Conservation (phyloP, 2,797 vertebrate genomes). For the Sebastolobus altivelis region DNA sequence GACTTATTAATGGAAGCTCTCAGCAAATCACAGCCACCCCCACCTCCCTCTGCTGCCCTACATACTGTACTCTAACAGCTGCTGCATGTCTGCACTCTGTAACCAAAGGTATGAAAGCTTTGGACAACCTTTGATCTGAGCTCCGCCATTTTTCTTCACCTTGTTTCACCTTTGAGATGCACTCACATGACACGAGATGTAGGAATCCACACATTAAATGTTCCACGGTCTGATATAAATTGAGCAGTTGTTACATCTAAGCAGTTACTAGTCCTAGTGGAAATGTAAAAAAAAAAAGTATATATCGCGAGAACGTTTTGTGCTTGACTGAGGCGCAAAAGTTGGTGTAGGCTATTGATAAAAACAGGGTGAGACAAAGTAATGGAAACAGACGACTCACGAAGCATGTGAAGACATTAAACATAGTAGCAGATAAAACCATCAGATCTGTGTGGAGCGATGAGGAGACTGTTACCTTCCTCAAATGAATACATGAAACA, state of each 20-base stretch:
- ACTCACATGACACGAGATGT: conserved; percentile 2
- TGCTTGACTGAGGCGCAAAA: neutral
- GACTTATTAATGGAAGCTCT: conserved; percentile 26
- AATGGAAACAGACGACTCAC: neutral
- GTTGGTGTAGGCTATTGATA: neutral
- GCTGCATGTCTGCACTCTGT: conserved; percentile 36
- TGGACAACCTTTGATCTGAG: conserved; percentile 52
- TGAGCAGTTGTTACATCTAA: neutral
- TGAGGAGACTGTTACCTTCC: too few relatives aligned
- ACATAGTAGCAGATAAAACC: too few relatives aligned
- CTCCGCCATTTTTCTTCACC: conserved; percentile 21
- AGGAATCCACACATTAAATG: neutral
- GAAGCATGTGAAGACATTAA: neutral
- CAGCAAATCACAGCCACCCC: neutral
- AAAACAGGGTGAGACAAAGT: neutral
- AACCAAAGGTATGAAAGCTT: conserved; percentile 23
- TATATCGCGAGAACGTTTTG: too few relatives aligned
- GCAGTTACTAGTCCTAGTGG: neutral
- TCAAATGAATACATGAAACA: neutral
- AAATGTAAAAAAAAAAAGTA: neutral
- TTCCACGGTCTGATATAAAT: neutral
- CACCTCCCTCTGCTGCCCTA: conserved; percentile 33
- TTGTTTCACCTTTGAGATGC: conserved; percentile 17
- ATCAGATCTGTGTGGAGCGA: too few relatives aligned
- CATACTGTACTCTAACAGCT: conserved; percentile 40